Evolutionary conservation across 2,888 invertebrate species (phyloP), one percentile per base, ranked within the genome.

Genomic region (Agriotes lineatus): DNA sequence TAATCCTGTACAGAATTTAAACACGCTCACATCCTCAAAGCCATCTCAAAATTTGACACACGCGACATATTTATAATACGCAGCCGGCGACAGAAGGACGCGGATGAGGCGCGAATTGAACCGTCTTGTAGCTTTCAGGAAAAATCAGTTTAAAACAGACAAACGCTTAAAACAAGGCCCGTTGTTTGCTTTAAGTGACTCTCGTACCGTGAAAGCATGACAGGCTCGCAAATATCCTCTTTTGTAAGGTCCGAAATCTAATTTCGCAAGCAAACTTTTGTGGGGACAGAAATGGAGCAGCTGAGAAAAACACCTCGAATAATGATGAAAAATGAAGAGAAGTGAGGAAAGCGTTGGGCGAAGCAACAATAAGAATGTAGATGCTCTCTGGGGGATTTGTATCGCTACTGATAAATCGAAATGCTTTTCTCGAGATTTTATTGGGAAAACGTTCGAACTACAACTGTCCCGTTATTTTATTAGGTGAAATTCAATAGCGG

Each of bases 311-410:
- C 16, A 58, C 44, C 42, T 39, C 14, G 33, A 60, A 48, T 48
- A 60, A 60, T 48, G 44, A 58, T 44, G 42, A 60, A 60, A 50
- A 48, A 50, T 60, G 48, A 48, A 60, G 30, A 20, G 16, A 10
- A 35, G 20, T 19, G 59, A 54, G 50, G 44, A 52, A 61, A 66
- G 30, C 57, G 54, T 61, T 66, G 48, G 16, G 44, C 19, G 44
- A 44, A 22, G 52, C 64, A 54, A 56, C 66, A 60, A 61, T 61
- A 54, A 57, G 61, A 61, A 69, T 66, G 45, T 48, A 69, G 69
- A 60, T 65, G 65, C 50, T 66, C 42, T 25, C 35, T 18, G 48
- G 59, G 39, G 45, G 30, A 65, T 65, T 65, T 54, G 39, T 65
- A 65, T 66, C n/a, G n/a, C n/a, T n/a, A n/a, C n/a, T 66, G 69